phyloP scores from a whole-genome alignment of 2,888 invertebrate species.

The Volucella inanis region DNA sequence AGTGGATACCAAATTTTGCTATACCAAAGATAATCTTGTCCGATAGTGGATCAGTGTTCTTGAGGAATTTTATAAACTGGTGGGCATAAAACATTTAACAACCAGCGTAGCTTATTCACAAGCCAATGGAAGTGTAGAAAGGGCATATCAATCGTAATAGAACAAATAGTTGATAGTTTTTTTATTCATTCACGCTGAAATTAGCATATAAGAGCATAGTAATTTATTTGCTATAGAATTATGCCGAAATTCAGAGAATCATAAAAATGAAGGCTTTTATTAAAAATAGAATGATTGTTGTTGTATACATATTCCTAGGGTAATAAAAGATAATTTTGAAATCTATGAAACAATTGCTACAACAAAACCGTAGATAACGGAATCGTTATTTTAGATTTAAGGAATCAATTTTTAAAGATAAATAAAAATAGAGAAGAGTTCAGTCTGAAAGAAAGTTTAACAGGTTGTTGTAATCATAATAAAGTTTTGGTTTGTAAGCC shows the following conservation, averaged over 20 bases:
- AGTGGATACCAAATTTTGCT: too few relatives aligned
- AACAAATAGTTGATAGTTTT: constrained; percentile 21
- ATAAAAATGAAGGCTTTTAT: constrained; percentile 16
- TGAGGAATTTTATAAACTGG: too few relatives aligned
- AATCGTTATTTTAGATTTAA: constrained; percentile 28
- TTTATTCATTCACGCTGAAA: constrained; percentile 9
- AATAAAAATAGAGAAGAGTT: constrained; percentile 34
- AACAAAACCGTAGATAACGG: constrained; percentile 29
- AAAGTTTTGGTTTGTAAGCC: constrained; percentile 28
- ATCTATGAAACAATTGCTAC: constrained; percentile 29
- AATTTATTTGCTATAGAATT: constrained; percentile 3
- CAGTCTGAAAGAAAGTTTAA: constrained; percentile 19
- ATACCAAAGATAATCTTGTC: too few relatives aligned
- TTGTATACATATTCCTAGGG: constrained; percentile 10
- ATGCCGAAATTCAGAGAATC: constrained; percentile 16
- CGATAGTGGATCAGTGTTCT: too few relatives aligned
- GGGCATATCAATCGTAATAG: constrained; percentile 8
- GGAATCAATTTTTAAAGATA: constrained; percentile 25
- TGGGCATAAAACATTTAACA: too few relatives aligned
- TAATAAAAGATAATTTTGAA: neutral
- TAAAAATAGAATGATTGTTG: constrained; percentile 13
- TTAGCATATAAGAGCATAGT: constrained; percentile 5
- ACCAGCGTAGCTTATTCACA: too few relatives aligned
- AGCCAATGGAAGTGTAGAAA: too few relatives aligned
- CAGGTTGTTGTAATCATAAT: too few relatives aligned